These are phyloP conservation scores for Pseudococcus viburni DNA, from an alignment of 2,888 invertebrate genomes.

Conservation along the genomic window DNA sequence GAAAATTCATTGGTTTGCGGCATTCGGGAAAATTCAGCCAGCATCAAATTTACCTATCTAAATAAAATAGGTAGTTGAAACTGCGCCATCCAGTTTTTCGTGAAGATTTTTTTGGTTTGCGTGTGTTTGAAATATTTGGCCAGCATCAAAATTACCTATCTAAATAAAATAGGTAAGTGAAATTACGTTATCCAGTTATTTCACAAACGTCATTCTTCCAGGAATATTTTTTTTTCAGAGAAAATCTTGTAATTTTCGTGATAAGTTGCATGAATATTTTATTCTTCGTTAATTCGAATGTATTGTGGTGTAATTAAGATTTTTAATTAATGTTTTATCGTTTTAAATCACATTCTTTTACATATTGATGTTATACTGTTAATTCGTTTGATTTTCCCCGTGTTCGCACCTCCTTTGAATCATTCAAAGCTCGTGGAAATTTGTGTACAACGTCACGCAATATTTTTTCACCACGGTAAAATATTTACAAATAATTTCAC, in stretches of 20 bases:
- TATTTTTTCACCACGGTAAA: not conserved
- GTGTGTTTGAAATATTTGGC: no score
- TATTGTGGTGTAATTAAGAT: not conserved
- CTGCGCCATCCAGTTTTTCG: slow-evolving; percentile 3
- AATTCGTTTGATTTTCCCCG: not conserved
- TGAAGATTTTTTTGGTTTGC: not conserved
- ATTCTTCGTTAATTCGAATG: not conserved
- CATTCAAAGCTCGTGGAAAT: slow-evolving; percentile 11
- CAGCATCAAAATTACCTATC: no score
- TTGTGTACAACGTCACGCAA: slow-evolving; percentile 33
- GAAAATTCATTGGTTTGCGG: not conserved
- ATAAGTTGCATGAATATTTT: slow-evolving; percentile 24
- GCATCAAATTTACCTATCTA: not conserved
- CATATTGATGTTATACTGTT: not conserved
- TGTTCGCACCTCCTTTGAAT: not conserved
- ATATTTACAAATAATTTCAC: slow-evolving; percentile 30
- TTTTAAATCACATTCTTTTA: not conserved
- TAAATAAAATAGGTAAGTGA: no score
- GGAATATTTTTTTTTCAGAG: not conserved
- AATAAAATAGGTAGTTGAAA: not conserved
- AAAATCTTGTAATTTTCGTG: not conserved
- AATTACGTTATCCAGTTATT: no score
- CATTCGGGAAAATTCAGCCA: not conserved
- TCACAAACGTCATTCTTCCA: no score
- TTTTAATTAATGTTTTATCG: slow-evolving; percentile 33